Percentiles rank a stretch among this genome's conserved stretches.
phyloP scores from a whole-genome alignment of 2,888 invertebrate species.

The Panzeria rudis region DNA sequence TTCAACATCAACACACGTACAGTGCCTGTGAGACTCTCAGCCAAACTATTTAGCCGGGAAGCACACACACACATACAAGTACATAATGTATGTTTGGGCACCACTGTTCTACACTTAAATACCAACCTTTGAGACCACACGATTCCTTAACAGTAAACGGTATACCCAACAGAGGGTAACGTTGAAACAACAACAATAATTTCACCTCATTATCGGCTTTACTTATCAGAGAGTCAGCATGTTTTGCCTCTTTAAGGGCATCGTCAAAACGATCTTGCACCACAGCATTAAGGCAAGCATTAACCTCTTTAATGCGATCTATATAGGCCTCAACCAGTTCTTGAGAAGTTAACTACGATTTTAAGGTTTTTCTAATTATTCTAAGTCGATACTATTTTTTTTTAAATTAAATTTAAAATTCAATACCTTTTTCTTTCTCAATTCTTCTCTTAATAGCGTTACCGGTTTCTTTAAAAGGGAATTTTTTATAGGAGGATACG shows the following conservation, averaged over 20 bases:
- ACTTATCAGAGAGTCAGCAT: conserved; percentile 85
- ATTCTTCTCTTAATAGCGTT: conserved; percentile 75
- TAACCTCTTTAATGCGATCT: conserved; percentile 87
- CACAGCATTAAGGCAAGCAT: conserved; percentile 89
- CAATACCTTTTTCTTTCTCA: conserved; percentile 77
- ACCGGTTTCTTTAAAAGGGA: conserved; percentile 76
- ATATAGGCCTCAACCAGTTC: conserved; percentile 87
- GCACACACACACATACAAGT: too few species aligned
- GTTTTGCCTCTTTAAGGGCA: conserved; percentile 87
- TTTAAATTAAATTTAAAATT: neutral
- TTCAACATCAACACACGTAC: too few species aligned
- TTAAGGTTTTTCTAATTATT: conserved; percentile 75
- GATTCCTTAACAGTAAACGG: conserved; percentile 93
- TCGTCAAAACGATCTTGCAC: conserved; percentile 87
- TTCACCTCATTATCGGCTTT: conserved; percentile 76
- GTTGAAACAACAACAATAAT: conserved; percentile 79
- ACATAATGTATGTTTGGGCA: too few species aligned
- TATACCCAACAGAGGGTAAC: conserved; percentile 90
- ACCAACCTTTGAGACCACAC: conserved; percentile 88
- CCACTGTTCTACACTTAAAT: neutral
- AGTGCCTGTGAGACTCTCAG: too few species aligned
- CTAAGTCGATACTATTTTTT: neutral
- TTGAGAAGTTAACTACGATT: conserved; percentile 86
- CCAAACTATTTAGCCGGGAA: too few species aligned
- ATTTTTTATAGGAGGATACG: conserved; percentile 76